A percentile compares a stretch with the other conserved stretches of the same genome.
These are phyloP conservation scores for Pseudochirops corinnae DNA, from an alignment of 2,797 vertebrate species.

Conservation along the genomic window DNA sequence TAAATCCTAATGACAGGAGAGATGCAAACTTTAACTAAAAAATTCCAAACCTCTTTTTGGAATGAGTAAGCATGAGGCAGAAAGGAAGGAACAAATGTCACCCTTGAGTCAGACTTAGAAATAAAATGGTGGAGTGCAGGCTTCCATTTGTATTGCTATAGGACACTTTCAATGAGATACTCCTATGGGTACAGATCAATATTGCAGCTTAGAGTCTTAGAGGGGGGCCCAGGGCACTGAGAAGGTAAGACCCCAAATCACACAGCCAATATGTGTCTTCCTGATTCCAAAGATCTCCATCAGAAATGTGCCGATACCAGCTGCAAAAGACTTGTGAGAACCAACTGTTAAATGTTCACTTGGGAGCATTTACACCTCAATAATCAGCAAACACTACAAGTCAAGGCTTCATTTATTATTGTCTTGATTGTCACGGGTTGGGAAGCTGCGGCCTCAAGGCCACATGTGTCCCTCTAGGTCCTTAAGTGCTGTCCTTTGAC, in stretches of 20 bases:
- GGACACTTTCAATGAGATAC: background rate
- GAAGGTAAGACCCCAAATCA: background rate
- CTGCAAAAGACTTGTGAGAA: background rate
- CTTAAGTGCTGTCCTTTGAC: too few relatives aligned
- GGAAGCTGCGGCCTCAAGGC: too few relatives aligned
- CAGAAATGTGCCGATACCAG: background rate
- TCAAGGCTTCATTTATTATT: background rate
- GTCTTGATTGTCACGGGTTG: background rate
- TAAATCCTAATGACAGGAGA: constrained; percentile 72
- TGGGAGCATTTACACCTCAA: background rate
- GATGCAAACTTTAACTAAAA: constrained; percentile 37
- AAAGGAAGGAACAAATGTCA: background rate
- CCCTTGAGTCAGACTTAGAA: background rate
- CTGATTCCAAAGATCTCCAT: background rate
- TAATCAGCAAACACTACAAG: background rate
- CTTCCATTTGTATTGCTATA: background rate
- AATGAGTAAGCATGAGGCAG: background rate
- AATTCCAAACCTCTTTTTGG: background rate
- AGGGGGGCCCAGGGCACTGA: background rate
- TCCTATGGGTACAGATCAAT: background rate
- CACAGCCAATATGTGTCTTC: background rate
- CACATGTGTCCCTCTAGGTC: too few relatives aligned
- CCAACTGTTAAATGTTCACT: background rate
- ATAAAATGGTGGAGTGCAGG: background rate
- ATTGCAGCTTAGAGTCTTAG: background rate